phyloP scores from a whole-genome alignment of 2,797 vertebrate genomes.

The Percopsis omiscomaycus region DNA sequence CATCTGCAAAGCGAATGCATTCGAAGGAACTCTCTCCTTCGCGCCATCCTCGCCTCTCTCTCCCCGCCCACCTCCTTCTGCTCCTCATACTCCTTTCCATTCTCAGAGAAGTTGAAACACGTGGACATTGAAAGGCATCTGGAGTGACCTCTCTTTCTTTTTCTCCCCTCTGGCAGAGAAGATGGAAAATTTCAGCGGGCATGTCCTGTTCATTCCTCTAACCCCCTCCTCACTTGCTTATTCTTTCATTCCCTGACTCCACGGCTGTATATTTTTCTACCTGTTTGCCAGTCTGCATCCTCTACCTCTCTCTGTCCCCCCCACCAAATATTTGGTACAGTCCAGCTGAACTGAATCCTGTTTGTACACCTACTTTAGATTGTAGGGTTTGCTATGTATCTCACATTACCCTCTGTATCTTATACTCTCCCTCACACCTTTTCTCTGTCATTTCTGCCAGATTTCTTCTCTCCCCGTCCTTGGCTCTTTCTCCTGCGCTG shows the following conservation, averaged over 20 bases:
- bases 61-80: neutral
- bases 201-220: conserved; percentile 63
- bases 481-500: conserved; percentile 50
- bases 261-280: conserved; percentile 28
- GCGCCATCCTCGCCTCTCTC: conserved; percentile 16
- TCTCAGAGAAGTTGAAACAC: conserved; percentile 51
- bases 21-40: conserved; percentile 11
- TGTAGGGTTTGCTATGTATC: conserved; percentile 7
- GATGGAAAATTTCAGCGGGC: conserved; percentile 68
- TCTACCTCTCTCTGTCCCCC: conserved; percentile 30
- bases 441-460: conserved; percentile 29
- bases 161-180: conserved; percentile 63
- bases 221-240: conserved; percentile 14
- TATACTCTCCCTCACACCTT: conserved; percentile 16
- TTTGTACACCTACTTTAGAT: neutral
- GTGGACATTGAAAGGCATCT: conserved; percentile 62
- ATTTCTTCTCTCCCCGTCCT: conserved; percentile 34
- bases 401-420: conserved; percentile 12
- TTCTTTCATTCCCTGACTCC: conserved; percentile 32
- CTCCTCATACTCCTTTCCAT: conserved; percentile 5
- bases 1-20: conserved; percentile 45
- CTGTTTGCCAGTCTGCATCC: neutral
- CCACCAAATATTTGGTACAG: no score
- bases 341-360: no score
- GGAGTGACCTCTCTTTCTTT: conserved; percentile 46